phyloP scores from a whole-genome alignment of 2,888 invertebrate species.

The Glyphotaelius pellucidus region DNA sequence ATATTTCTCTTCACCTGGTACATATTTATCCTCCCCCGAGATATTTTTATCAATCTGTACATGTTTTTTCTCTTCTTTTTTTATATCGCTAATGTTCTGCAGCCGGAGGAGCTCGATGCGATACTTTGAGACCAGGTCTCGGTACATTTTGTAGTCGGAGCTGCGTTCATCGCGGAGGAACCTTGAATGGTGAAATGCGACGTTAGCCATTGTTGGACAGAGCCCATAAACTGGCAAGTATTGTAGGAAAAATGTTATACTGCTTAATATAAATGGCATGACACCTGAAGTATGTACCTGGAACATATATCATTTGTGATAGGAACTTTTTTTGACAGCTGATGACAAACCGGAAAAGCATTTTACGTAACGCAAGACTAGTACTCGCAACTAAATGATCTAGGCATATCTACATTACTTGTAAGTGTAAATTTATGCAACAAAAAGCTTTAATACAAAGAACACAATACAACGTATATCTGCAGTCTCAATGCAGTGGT shows the following conservation, averaged over 20 bases:
- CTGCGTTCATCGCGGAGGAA: slow-evolving; percentile 75
- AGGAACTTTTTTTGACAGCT: slow-evolving; percentile 11
- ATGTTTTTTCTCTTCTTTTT: neutral
- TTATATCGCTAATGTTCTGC: slow-evolving; percentile 12
- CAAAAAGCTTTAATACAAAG: neutral
- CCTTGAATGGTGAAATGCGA: slow-evolving; percentile 69
- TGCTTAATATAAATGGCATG: slow-evolving; percentile 46
- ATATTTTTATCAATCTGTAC: neutral
- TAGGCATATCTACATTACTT: neutral
- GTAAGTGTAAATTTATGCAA: neutral
- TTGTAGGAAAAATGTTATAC: slow-evolving; percentile 43
- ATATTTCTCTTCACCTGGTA: neutral
- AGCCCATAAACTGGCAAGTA: slow-evolving; percentile 38
- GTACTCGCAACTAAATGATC: neutral
- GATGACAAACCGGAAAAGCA: neutral
- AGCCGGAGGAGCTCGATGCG: neutral
- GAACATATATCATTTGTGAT: slow-evolving; percentile 46
- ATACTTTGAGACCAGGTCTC: slow-evolving; percentile 72
- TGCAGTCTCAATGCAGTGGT: neutral
- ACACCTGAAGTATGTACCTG: slow-evolving; percentile 53
- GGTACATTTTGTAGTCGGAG: slow-evolving; percentile 75
- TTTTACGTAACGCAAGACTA: neutral
- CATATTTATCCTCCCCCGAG: neutral
- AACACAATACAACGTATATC: neutral
- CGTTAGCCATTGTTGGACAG: neutral